phyloP scores from a whole-genome alignment of 2,797 vertebrate species.

The Xenops minutus region DNA sequence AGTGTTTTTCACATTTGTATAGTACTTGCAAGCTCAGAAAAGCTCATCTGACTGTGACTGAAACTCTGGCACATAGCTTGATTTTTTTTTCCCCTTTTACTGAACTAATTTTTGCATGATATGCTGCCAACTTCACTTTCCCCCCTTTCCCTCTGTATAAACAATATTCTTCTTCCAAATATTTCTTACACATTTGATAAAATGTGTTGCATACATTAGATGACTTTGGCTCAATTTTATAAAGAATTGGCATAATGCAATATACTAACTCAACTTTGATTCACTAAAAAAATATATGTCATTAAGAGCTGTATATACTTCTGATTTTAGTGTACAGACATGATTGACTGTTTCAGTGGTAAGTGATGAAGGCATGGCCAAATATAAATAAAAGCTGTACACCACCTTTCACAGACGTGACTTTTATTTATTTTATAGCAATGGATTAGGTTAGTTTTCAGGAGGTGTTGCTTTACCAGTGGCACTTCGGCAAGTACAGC shows the following conservation, averaged over 20 bases:
- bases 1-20: constrained; percentile 54
- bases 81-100: background rate
- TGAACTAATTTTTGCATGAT: constrained; percentile 36
- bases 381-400: constrained; percentile 51
- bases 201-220: constrained; percentile 57
- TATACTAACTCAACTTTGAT: constrained; percentile 34
- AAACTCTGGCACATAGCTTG: constrained; percentile 44
- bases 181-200: constrained; percentile 63
- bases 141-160: constrained; percentile 31
- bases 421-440: constrained; percentile 49
- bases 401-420: constrained; percentile 13
- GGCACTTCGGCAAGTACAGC: constrained; percentile 32
- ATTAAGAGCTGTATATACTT: constrained; percentile 38
- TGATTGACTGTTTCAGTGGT: constrained; percentile 46
- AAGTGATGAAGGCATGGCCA: constrained; percentile 36
- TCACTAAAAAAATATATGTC: constrained; percentile 31
- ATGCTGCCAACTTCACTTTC: constrained; percentile 43
- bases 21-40: constrained; percentile 62
- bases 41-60: constrained; percentile 59
- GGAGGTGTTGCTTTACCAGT: constrained; percentile 48
- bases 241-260: constrained; percentile 33
- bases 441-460: constrained; percentile 46
- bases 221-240: constrained; percentile 49
- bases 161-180: constrained; percentile 56
- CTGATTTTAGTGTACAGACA: background rate